phyloP scores from a whole-genome alignment of 2,113 vertebrate genomes.

The Salminus brasiliensis region DNA sequence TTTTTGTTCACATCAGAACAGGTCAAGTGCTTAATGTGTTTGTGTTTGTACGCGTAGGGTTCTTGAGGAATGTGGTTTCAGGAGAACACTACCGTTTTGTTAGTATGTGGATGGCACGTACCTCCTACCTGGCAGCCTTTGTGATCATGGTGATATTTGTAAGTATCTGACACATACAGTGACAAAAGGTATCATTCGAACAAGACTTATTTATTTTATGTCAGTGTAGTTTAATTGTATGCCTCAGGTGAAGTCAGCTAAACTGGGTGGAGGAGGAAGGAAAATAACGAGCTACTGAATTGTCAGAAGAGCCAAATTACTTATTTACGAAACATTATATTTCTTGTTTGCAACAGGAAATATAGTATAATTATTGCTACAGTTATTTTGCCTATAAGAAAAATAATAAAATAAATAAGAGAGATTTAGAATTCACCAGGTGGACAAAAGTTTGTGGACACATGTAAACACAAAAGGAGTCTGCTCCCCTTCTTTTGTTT shows the following conservation, averaged over 20 bases:
- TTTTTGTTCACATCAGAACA: neutral
- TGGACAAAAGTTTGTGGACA: too few species aligned
- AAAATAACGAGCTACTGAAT: too few species aligned
- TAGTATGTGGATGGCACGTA: constrained; percentile 99
- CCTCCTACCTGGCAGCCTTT: constrained; percentile 93
- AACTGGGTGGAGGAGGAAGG: too few species aligned
- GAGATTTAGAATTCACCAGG: too few species aligned
- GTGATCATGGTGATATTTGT: constrained; percentile 99
- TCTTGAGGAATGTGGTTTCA: constrained; percentile 94
- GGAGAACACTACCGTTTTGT: constrained; percentile 98
- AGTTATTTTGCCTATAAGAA: too few species aligned
- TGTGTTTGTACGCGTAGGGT: constrained; percentile 75
- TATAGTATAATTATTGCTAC: too few species aligned
- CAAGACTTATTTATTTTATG: neutral
- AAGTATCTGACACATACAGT: constrained; percentile 66
- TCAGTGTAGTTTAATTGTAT: neutral
- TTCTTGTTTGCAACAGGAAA: too few species aligned
- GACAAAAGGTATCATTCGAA: neutral
- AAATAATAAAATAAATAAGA: too few species aligned
- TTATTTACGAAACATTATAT: too few species aligned
- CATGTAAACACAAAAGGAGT: too few species aligned
- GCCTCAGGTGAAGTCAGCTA: neutral
- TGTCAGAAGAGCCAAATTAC: neutral
- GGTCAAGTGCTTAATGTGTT: neutral
- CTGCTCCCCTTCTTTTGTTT: too few species aligned